Evolutionary conservation across 2,888 invertebrate genomes (phyloP), one percentile per base, ranked within the genome.

Genomic region (Nudaria mundana): DNA sequence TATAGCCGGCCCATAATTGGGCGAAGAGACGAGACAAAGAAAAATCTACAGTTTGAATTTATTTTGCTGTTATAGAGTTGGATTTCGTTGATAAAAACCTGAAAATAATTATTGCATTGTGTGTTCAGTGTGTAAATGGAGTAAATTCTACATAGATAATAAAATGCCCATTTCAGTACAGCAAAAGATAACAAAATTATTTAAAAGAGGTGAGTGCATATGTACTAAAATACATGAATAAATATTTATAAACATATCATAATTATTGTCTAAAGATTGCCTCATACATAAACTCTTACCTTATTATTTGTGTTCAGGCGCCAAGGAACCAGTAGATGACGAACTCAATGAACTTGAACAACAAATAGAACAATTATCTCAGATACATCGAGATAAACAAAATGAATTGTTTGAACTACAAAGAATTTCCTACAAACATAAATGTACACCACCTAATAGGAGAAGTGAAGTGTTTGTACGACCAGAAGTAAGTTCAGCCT

Each of bases 371-470:
- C 50, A 69, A 36, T 65, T 52, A 20, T 51, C 85, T 0, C 50
- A 69, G 35, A 65, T 52, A 20, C 52, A 85, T 0, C 71, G 56
- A 40, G 69, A 78, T 14, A 76, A 71, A 43, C 76, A 83, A 13
- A 60, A 74, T 54, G 74, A 79, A 40, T 43, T 78, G n/a, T 82
- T 85, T 53, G 70, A 76, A 48, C 52, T 80, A 0, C 80, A 80
- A 47, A 65, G 79, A 43, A 68, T 71, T 18, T 65, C 59, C 12
- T 71, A 66, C 28, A 72, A 62, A 39, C 55, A 54, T 3, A 80
- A 77, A 52, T 44, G 35, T 10, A 44, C 59, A 1, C 54, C 56
- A 0, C 32, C 49, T 0, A 73, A 69, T 34, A 70, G 54, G 24
- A 75, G 61, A 44, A 39, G 57, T 1, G 73, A 73, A 23, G 30